Evolutionary conservation across 2,888 invertebrate genomes (phyloP), one percentile per base, ranked within the genome.

Genomic region (Acronicta leporina): DNA sequence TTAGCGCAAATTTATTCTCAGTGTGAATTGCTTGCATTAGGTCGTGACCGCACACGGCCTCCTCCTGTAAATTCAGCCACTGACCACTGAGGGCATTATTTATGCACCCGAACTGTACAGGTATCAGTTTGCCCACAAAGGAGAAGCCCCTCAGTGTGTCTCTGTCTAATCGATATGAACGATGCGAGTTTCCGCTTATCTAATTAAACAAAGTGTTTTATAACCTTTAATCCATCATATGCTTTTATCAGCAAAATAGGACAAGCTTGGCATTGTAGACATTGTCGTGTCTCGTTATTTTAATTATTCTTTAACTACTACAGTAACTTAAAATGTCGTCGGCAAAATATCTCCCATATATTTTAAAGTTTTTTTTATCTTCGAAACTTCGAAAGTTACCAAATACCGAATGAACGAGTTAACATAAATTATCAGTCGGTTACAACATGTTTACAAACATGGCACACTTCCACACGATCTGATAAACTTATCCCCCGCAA

Each of bases 61-160:
- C 30, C 20, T 40, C 7, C 49, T 46, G 51, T 58, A 61, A 45
- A 63, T 60, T 58, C 44, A 46, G 47, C 41, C 20, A 30, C 55
- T 33, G 46, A 56, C 38, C 35, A 51, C 44, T n/a, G n/a, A 59
- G 44, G 51, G 48, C 60, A 69, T 75, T 63, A 73, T 68, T 67
- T 65, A 75, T 75, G 68, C 62, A 67, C 40, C 57, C 45, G 44
- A 68, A 70, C 46, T 60, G 62, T 63, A 54, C 70, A 60, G 69
- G 64, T 75, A 75, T 79, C 75, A 71, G 70, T 73, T 81, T 63
- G 60, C 54, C 63, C 77, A 81, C 82, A 70, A 75, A 75, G 67
- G 71, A 71, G 88, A 88, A 89, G 85, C 88, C 88, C 80, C 85
- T 76, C 77, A 76, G 66, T 73, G 79, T 77, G 81, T 38, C 38